Percentiles rank a stretch among this genome's conserved stretches.
phyloP scores from a whole-genome alignment of 2,797 vertebrate species.

The Diceros bicornis region DNA sequence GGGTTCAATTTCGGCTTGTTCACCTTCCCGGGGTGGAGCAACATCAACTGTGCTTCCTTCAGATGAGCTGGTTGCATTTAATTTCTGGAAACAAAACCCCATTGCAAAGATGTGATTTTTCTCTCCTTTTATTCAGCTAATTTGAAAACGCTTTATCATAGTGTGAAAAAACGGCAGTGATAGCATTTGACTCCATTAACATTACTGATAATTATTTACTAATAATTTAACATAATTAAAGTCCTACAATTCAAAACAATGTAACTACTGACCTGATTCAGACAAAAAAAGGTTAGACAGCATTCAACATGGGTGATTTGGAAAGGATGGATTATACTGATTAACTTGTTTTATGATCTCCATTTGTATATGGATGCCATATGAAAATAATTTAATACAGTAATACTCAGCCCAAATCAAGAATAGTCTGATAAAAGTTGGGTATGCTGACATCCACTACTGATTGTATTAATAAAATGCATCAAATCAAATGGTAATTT shows the following conservation, averaged over 20 bases:
- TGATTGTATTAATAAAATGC: conserved; percentile 79
- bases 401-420: conserved; percentile 89
- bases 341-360: conserved; percentile 63
- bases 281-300: background rate
- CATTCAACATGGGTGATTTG: conserved; percentile 23
- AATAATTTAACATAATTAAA: conserved; percentile 73
- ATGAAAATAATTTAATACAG: conserved; percentile 76
- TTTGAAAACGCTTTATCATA: conserved; percentile 39
- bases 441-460: conserved; percentile 91
- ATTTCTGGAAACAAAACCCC: conserved; percentile 91
- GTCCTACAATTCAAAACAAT: conserved; percentile 58
- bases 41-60: conserved; percentile 98
- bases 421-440: conserved; percentile 87
- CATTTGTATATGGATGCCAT: conserved; percentile 60
- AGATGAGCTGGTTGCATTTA: conserved; percentile 94
- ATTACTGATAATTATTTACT: conserved; percentile 33
- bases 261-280: conserved; percentile 75
- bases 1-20: conserved; percentile 92
- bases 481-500: conserved; percentile 71
- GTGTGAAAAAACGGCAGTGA: conserved; percentile 24
- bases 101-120: conserved; percentile 83
- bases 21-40: conserved; percentile 91
- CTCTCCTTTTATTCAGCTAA: conserved; percentile 72
- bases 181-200: conserved; percentile 67
- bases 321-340: conserved; percentile 39